Percentiles rank a stretch among this genome's conserved stretches.
Evolutionary conservation across 2,113 vertebrate genomes (phyloP).

Genomic region (Penelope pileata): DNA sequence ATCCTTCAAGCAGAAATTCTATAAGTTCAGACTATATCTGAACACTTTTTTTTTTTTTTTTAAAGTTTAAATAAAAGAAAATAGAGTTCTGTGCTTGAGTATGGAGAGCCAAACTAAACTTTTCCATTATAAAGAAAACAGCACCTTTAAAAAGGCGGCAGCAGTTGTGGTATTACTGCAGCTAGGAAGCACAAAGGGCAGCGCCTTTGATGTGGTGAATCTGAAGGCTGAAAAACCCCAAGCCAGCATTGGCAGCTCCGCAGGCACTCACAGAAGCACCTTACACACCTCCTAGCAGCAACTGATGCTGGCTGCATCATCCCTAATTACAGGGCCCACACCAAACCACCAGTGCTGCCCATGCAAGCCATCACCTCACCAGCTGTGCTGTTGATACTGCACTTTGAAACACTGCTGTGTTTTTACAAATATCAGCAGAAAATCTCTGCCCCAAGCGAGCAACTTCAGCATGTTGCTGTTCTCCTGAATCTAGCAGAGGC

Average conservation of each 20-base stretch:
- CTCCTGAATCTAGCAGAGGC: background rate
- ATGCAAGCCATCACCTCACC: background rate
- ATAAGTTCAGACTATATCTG: background rate
- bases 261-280: background rate
- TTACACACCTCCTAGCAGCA: background rate
- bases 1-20: background rate
- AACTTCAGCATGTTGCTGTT: background rate
- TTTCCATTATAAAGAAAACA: background rate
- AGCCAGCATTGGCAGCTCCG: background rate
- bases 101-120: background rate
- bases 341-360: background rate
- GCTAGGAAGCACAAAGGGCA: background rate
- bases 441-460: background rate
- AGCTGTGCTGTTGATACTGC: background rate
- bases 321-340: background rate
- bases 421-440: background rate
- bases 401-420: background rate
- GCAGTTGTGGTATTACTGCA: background rate
- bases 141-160: background rate
- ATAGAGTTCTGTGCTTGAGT: background rate
- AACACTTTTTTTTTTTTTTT: background rate
- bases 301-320: background rate
- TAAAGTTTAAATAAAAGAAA: background rate
- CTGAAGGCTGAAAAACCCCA: background rate
- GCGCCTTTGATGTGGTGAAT: background rate